Evolutionary conservation across 2,888 invertebrate genomes (phyloP), one percentile per base, ranked within the genome.

Genomic region (Zeuzera pyrina): DNA sequence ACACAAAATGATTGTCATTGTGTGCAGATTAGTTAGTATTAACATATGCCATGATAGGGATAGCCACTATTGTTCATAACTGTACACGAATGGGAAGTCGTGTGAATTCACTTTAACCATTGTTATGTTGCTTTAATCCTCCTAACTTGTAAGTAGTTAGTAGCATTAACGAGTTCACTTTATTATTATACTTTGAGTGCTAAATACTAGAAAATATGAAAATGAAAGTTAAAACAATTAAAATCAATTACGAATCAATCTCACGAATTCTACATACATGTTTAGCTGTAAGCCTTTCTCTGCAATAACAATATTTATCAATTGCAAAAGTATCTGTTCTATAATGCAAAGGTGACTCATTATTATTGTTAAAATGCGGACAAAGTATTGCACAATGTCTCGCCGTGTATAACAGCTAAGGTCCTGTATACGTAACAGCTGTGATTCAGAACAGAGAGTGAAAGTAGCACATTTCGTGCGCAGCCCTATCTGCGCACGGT

Each of bases 401-500:
- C 44, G 43, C 39, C 33, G 39, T 43, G 50, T 52, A 51, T 42
- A 43, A 42, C 54, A 51, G 36, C 12, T 11, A 7, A 59, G 64
- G 67, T 77, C 77, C 78, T 78, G 71, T 43, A 46, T 55, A 52
- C 63, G 69, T 67, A 71, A 72, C 56, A 46, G 53, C 47, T 37
- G 52, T 78, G 79, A 78, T 52, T 78, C 78, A 78, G 51, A 45
- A 15, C 8, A 45, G 61, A 70, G 52, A 74, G 81, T 76, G 81
- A 81, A 81, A 81, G 81, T 68, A 60, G 56, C 61, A 66, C 63
- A 67, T 68, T 70, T 66, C 39, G 51, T 50, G 49, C 38, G 40
- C 43, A 47, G 49, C 49, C 57, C 58, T 55, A n/a, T n/a, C n/a
- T n/a, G n/a, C n/a, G n/a, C n/a, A n/a, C n/a, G n/a, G n/a, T n/a